Percentiles rank a stretch among this genome's conserved stretches.
phyloP scores from a whole-genome alignment of 2,888 invertebrate genomes.

The Bedellia somnulentella region DNA sequence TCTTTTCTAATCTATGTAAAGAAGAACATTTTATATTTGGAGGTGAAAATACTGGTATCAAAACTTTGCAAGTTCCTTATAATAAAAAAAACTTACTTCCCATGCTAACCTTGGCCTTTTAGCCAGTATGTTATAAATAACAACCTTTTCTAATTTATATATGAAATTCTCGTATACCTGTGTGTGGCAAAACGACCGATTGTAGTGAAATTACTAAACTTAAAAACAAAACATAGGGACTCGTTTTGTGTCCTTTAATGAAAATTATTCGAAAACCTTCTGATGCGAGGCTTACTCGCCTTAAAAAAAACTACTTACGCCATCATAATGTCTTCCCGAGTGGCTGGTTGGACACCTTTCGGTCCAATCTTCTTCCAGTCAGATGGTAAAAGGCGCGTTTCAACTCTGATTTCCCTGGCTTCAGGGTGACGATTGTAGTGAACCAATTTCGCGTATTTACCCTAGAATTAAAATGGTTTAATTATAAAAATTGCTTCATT shows the following conservation, averaged over 20 bases:
- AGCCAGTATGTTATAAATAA: too few species aligned
- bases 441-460: slow-evolving; percentile 34
- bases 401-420: slow-evolving; percentile 16
- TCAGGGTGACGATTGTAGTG: slow-evolving; percentile 21
- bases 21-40: too few species aligned
- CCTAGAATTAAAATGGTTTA: slow-evolving; percentile 17
- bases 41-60: too few species aligned
- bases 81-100: too few species aligned
- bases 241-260: not conserved
- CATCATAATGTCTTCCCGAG: slow-evolving; percentile 95
- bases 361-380: slow-evolving; percentile 69
- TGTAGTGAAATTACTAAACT: too few species aligned
- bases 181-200: too few species aligned
- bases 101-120: too few species aligned
- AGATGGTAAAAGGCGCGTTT: slow-evolving; percentile 66
- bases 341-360: slow-evolving; percentile 59
- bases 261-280: not conserved
- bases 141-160: too few species aligned
- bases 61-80: too few species aligned
- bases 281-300: not conserved
- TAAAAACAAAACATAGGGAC: not conserved
- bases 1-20: too few species aligned
- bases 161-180: too few species aligned
- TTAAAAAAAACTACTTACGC: slow-evolving; percentile 38
- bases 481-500: too few species aligned